A percentile compares a stretch with the other conserved stretches of the same genome.
Conservation (phyloP, 2,113 vertebrate genomes). For the Channa argus region DNA sequence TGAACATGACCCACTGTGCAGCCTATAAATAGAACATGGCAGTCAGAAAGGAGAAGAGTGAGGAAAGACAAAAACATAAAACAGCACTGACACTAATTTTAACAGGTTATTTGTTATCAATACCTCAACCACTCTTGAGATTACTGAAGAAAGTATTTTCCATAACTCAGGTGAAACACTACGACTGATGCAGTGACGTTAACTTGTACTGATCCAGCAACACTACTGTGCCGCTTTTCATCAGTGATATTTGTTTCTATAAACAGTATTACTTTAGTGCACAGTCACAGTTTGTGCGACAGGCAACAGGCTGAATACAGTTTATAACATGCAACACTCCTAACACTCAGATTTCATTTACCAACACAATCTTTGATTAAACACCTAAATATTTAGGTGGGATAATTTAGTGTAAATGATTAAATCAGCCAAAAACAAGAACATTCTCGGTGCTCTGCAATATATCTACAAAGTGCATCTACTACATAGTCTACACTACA, state of each 20-base stretch:
- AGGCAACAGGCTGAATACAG: constrained; percentile 9
- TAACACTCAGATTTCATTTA: constrained; percentile 2
- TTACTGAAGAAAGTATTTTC: not conserved
- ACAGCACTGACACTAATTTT: constrained; percentile 35
- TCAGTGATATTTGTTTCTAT: constrained; percentile 51
- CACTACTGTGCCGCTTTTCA: constrained; percentile 19
- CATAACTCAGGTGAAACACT: constrained; percentile 27
- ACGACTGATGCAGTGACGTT: constrained; percentile 12
- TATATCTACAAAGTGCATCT: constrained; percentile 48
- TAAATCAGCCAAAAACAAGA: constrained; percentile 31
- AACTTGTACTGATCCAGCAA: constrained; percentile 28
- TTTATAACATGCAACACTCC: constrained; percentile 7
- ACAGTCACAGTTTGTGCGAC: constrained; percentile 52
- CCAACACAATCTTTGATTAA: constrained; percentile 29
- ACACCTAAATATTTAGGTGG: constrained; percentile 34
- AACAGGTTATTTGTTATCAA: constrained; percentile 43
- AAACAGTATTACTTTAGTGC: constrained; percentile 37
- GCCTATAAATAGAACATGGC: constrained; percentile 73
- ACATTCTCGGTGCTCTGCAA: constrained; percentile 41
- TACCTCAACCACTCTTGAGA: not conserved
- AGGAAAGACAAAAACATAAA: constrained; percentile 49
- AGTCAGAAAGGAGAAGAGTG: constrained; percentile 32
- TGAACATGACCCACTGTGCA: constrained; percentile 44
- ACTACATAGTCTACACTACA: constrained; percentile 28
- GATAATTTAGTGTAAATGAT: constrained; percentile 35